Base-by-base conservation (phyloP, 37 sponge, comb jelly and placozoan species). In the Crambe crambe region DNA sequence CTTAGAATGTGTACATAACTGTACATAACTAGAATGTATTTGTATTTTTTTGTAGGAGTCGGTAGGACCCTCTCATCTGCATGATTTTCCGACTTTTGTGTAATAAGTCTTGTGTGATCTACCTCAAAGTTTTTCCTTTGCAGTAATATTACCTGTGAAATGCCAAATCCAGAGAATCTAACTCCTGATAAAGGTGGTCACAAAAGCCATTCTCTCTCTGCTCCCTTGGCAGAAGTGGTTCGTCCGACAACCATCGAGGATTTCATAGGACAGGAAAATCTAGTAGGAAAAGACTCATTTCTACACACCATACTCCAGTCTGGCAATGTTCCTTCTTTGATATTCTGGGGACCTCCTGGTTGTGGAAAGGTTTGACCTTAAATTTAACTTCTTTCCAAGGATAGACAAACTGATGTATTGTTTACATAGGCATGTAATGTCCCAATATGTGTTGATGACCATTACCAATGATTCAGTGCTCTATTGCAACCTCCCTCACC, bases 291-390 rank as follows among this genome's bases (percentile, higher is more conserved):
- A 56, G 61, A 80, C 36, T 26, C 83, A 8, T 39, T 80, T 32
- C 83, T 86, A 17, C 73, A 51, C 9, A 30, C 66, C 1, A 34
- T 72, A 20, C 20, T 86, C 20, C 75, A 79, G 58, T 64, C 87
- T 21, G 87, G 87, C 12, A 22, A 82, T 15, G 64, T 86, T 21
- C 87, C 81, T 21, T 86, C 87, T 15, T n/a, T 86, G 67, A 73
- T 86, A 31, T 80, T 86, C 68, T 86, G 87, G 87, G 87, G 87
- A 26, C 87, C 87, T 20, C 87, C 87, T 42, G 87, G 87, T 17
- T 80, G 83, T 73, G 87, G 87, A 51, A 86, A 86, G 85, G 85
- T 85, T 0, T 34, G 56, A n/a, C n/a, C n/a, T n/a, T n/a, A n/a
- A 23, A 23, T 68, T 23, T 37, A 37, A 12, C 10, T 3, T 22